Conservation (phyloP, 2,797 vertebrate genomes). For the Lacerta viridis region DNA sequence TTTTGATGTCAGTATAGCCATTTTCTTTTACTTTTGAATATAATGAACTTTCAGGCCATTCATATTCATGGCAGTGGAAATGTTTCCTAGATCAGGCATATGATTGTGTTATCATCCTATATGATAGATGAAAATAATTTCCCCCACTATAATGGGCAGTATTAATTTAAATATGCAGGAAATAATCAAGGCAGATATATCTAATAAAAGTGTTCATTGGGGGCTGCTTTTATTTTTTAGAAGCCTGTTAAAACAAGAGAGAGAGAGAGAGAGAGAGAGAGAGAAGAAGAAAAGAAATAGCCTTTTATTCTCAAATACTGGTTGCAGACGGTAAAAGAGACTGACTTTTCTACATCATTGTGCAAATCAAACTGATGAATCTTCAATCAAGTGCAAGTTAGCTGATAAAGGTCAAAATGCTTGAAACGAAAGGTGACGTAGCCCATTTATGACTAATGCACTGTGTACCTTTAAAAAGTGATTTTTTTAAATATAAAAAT, state of each 20-base stretch:
- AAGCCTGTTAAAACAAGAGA: not conserved
- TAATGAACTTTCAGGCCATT: conserved; percentile 5
- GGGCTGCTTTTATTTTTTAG: not conserved
- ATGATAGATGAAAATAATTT: conserved; percentile 36
- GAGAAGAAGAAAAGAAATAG: conserved; percentile 5
- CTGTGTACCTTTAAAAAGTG: conserved; percentile 21
- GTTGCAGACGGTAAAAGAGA: conserved; percentile 39
- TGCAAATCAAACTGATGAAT: conserved; percentile 57
- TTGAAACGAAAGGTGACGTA: conserved; percentile 34
- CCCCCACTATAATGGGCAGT: not conserved
- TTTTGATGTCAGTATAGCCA: not conserved
- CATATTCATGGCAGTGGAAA: conserved; percentile 45
- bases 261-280: too few relatives aligned
- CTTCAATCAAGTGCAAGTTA: conserved; percentile 44
- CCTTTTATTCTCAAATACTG: conserved; percentile 34
- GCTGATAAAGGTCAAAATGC: conserved; percentile 40
- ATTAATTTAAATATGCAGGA: conserved; percentile 47
- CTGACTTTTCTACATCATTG: conserved; percentile 55
- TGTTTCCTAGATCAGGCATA: conserved; percentile 7
- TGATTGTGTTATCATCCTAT: not conserved
- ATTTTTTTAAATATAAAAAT: conserved; percentile 5
- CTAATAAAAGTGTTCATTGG: not conserved
- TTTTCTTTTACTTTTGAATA: not conserved
- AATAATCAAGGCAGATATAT: not conserved
- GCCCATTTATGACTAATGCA: conserved; percentile 15